Evolutionary conservation across 2,113 vertebrate genomes (phyloP).

Genomic region (Corynorhinus townsendii): DNA sequence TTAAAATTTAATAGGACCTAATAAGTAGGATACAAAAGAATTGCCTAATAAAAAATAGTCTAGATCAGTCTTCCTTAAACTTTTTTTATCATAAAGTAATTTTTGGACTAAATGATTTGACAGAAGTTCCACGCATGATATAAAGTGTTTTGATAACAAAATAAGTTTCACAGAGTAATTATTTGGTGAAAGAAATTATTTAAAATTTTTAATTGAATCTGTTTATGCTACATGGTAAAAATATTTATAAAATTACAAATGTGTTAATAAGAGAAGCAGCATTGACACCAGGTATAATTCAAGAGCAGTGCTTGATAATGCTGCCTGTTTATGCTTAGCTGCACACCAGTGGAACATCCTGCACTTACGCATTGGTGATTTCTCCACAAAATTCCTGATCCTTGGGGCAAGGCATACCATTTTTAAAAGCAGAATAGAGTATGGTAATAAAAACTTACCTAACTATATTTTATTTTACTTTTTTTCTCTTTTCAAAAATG

Average conservation of each 20-base stretch:
- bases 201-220: background rate
- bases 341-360: background rate
- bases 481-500: background rate
- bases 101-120: background rate
- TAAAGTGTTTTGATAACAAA: conserved; percentile 22
- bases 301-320: background rate
- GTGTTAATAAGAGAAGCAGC: background rate
- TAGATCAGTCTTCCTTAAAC: background rate
- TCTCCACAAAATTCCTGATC: background rate
- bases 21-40: background rate
- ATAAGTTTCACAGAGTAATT: background rate
- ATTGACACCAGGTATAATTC: background rate
- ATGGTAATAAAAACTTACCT: background rate
- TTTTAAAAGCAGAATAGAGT: background rate
- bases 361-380: background rate
- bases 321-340: background rate
- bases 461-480: background rate
- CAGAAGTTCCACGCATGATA: background rate
- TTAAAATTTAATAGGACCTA: background rate
- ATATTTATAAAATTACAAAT: background rate
- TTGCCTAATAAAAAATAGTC: background rate
- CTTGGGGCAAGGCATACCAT: background rate
- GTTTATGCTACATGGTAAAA: background rate
- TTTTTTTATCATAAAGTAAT: background rate
- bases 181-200: background rate